phyloP scores from a whole-genome alignment of 2,888 invertebrate species.

The Heliconius sara region DNA sequence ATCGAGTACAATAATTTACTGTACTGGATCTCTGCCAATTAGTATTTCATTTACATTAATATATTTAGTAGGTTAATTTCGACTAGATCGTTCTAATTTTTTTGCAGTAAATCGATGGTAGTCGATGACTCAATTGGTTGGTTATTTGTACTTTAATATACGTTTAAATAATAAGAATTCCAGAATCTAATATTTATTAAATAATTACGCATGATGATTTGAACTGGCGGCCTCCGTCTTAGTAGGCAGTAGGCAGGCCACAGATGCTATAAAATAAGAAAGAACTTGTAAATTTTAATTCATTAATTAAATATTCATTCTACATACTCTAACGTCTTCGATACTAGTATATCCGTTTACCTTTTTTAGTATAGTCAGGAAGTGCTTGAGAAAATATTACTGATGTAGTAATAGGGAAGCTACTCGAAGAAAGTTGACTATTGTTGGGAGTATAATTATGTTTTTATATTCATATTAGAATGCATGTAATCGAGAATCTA shows the following conservation, averaged over 20 bases:
- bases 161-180: no score
- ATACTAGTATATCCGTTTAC: constrained; percentile 2
- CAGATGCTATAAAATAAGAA: neutral
- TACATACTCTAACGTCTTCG: neutral
- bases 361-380: constrained; percentile 19
- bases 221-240: neutral
- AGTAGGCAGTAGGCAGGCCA: neutral
- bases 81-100: constrained; percentile 17
- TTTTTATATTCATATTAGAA: constrained; percentile 25
- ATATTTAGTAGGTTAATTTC: constrained; percentile 13
- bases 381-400: constrained; percentile 12
- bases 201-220: neutral
- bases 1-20: constrained; percentile 46
- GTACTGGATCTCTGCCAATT: constrained; percentile 66
- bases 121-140: neutral
- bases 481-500: neutral
- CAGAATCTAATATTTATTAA: neutral
- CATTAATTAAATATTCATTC: neutral
- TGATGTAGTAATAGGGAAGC: neutral
- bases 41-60: constrained; percentile 57
- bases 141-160: neutral
- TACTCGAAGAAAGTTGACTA: neutral
- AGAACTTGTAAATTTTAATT: neutral
- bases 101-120: neutral
- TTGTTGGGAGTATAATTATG: constrained; percentile 9